Percentiles rank a stretch among this genome's conserved stretches.
phyloP scores from a whole-genome alignment of 2,888 invertebrate genomes.

The Syrista parreyssii region DNA sequence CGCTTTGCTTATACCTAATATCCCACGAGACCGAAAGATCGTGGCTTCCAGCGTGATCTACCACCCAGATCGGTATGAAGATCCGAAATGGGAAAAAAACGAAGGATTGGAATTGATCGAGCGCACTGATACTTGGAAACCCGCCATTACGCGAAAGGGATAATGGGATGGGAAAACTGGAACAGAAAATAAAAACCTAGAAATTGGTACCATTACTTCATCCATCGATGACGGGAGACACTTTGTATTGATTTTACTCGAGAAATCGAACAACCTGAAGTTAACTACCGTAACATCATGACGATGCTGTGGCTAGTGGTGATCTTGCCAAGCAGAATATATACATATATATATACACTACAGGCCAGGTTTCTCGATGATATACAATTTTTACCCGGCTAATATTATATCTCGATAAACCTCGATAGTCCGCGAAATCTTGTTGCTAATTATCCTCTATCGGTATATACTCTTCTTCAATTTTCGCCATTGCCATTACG shows the following conservation, averaged over 20 bases:
- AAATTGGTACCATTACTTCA: not conserved
- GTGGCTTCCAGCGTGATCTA: not conserved
- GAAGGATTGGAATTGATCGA: not conserved
- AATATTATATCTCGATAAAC: not conserved
- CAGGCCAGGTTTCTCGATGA: not conserved
- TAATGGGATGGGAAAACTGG: not conserved
- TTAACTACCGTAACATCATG: not conserved
- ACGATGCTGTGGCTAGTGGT: not conserved
- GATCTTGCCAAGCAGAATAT: not conserved
- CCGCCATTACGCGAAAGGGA: not conserved
- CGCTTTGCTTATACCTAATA: not conserved
- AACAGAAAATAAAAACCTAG: not conserved
- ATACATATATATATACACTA: not conserved
- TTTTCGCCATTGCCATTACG: not conserved
- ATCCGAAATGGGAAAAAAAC: not conserved
- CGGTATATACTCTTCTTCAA: not conserved
- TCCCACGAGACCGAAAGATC: not conserved
- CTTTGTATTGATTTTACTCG: not conserved
- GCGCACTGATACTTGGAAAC: not conserved
- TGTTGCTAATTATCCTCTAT: not conserved
- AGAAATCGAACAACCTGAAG: not conserved
- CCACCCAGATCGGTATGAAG: not conserved
- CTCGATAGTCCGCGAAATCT: not conserved
- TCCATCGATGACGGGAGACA: not conserved
- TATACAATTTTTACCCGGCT: not conserved